Evolutionary conservation across 30 jellyfish, hydroid and myxozoan species (phyloP).

Genomic region (Calvadosia cruxmelitensis): DNA sequence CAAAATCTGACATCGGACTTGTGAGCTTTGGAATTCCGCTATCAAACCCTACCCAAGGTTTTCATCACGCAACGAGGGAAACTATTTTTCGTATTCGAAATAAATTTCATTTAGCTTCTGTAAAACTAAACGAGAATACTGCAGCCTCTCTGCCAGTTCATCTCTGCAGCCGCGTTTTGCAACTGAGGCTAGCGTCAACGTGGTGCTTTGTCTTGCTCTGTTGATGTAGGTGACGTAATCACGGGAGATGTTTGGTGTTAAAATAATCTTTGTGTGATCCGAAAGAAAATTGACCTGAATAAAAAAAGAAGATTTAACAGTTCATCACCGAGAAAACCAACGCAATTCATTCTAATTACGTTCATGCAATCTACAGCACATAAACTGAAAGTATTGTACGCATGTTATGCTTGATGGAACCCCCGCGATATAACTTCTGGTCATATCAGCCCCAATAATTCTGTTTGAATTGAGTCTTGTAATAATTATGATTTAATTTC

Average conservation of each 20-base stretch:
- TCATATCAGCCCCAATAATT: too few relatives aligned
- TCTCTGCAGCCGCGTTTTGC: constrained; percentile 84
- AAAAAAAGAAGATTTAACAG: neutral
- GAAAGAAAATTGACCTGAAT: constrained; percentile 76
- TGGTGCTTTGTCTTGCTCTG: constrained; percentile 60
- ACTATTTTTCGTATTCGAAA: constrained; percentile 30
- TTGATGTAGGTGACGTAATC: constrained; percentile 68
- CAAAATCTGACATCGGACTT: too few relatives aligned
- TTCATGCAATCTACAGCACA: too few relatives aligned
- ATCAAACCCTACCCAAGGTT: too few relatives aligned
- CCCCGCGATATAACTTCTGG: too few relatives aligned
- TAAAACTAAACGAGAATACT: constrained; percentile 78
- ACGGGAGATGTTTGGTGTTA: constrained; percentile 43
- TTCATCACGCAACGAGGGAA: too few relatives aligned
- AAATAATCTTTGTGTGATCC: constrained; percentile 81
- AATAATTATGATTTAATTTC: neutral
- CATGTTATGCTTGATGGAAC: too few relatives aligned
- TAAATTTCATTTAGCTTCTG: constrained; percentile 80
- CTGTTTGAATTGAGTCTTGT: too few relatives aligned
- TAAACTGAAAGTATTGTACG: too few relatives aligned
- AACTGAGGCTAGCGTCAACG: constrained; percentile 26
- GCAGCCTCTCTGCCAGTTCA: constrained; percentile 72
- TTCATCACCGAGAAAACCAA: too few relatives aligned
- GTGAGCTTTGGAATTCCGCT: too few relatives aligned
- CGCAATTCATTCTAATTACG: too few relatives aligned